phyloP scores from a whole-genome alignment of 2,888 invertebrate genomes.

The Carterocephalus palaemon region DNA sequence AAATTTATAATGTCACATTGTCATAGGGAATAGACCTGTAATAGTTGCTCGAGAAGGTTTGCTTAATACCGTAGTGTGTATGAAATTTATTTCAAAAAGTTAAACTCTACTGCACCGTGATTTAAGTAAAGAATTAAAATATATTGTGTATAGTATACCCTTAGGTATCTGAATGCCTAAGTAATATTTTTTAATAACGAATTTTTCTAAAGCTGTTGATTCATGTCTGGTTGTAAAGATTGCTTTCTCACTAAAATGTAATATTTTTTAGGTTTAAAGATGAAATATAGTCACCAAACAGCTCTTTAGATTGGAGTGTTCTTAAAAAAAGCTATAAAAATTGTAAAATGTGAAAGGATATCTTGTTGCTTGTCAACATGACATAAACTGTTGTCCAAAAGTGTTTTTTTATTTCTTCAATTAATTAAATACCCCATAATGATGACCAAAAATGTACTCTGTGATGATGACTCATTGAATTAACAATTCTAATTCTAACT shows the following conservation, averaged over 20 bases:
- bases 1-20: slow-evolving; percentile 41
- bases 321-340: slow-evolving; percentile 72
- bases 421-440: too few species aligned
- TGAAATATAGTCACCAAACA: slow-evolving; percentile 63
- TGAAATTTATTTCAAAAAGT: slow-evolving; percentile 21
- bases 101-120: slow-evolving; percentile 16
- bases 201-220: slow-evolving; percentile 66
- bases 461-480: too few species aligned
- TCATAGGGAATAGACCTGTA: slow-evolving; percentile 37
- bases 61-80: slow-evolving; percentile 15
- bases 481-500: too few species aligned
- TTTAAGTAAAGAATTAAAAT: slow-evolving; percentile 27
- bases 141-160: slow-evolving; percentile 43
- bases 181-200: slow-evolving; percentile 58
- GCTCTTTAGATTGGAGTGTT: slow-evolving; percentile 67
- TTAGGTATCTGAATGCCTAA: slow-evolving; percentile 46
- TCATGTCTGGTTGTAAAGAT: slow-evolving; percentile 51
- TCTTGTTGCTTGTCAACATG: slow-evolving; percentile 53
- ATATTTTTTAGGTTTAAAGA: slow-evolving; percentile 54
- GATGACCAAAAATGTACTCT: too few species aligned
- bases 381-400: slow-evolving; percentile 67
- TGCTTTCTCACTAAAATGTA: slow-evolving; percentile 57
- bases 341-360: slow-evolving; percentile 68
- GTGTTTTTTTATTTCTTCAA: slow-evolving; percentile 57
- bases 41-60: slow-evolving; percentile 7